Evolutionary conservation across 2,113 vertebrate genomes (phyloP).

Genomic region (Aspidoscelis tigris): DNA sequence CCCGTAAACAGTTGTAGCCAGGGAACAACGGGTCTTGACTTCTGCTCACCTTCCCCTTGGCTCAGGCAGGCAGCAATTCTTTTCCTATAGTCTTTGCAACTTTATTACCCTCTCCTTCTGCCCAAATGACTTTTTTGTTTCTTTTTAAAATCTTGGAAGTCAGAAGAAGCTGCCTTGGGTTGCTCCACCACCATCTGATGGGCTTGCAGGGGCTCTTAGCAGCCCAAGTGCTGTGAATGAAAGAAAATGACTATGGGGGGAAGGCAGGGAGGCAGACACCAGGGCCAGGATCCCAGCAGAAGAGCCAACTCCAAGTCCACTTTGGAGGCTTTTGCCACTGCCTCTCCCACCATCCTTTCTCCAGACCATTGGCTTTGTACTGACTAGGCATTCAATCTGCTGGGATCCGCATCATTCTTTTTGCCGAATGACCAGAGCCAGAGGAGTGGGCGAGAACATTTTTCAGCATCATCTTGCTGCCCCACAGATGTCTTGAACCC

Average conservation of each 20-base stretch:
- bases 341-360: too few relatives aligned
- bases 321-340: too few relatives aligned
- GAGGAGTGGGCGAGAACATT: too few relatives aligned
- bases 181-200: not conserved
- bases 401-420: too few relatives aligned
- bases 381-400: too few relatives aligned
- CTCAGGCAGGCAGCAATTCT: not conserved
- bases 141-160: not conserved
- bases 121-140: not conserved
- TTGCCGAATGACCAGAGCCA: too few relatives aligned
- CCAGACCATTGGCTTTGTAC: too few relatives aligned
- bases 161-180: accelerated
- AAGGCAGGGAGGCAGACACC: conserved; percentile 45
- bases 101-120: not conserved
- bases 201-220: not conserved
- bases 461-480: too few relatives aligned
- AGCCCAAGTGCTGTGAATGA: not conserved
- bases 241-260: conserved; percentile 26
- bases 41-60: not conserved
- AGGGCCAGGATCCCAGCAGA: not conserved
- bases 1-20: too few relatives aligned
- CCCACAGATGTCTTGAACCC: too few relatives aligned
- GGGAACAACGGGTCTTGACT: too few relatives aligned
- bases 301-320: too few relatives aligned
- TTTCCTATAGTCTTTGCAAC: not conserved